Evolutionary conservation across 2,888 invertebrate species (phyloP).

Genomic region (Scelioninae gen. 1): DNA sequence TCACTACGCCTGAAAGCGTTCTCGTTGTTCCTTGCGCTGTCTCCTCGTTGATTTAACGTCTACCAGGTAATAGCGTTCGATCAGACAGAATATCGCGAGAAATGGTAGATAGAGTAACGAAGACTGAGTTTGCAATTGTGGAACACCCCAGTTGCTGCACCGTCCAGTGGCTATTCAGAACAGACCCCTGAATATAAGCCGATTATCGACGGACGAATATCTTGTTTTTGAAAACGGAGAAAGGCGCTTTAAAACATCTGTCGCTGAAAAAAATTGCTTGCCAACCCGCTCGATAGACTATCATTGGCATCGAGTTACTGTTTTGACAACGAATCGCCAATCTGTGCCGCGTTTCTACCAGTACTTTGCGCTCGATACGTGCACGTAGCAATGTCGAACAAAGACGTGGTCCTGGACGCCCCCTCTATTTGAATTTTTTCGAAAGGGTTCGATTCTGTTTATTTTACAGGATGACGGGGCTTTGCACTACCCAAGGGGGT

Average conservation of each 20-base stretch:
- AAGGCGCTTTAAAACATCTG: constrained; percentile 70
- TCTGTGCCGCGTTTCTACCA: too few relatives aligned
- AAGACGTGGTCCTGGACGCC: constrained; percentile 69
- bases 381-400: constrained; percentile 72
- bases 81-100: constrained; percentile 21
- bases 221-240: constrained; percentile 63
- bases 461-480: constrained; percentile 76
- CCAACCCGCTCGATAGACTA: constrained; percentile 56
- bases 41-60: constrained; percentile 69
- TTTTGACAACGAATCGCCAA: constrained; percentile 83
- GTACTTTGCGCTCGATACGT: constrained; percentile 51
- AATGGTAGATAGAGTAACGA: constrained; percentile 44
- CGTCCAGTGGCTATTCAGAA: not conserved
- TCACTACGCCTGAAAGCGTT: constrained; percentile 27
- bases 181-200: constrained; percentile 60
- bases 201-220: constrained; percentile 55
- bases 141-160: not conserved
- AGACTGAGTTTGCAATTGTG: not conserved
- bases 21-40: constrained; percentile 57
- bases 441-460: constrained; percentile 82
- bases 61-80: constrained; percentile 31
- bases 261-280: constrained; percentile 72
- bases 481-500: constrained; percentile 55
- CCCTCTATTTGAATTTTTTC: constrained; percentile 77
- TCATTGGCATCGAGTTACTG: constrained; percentile 81